Evolutionary conservation across 2,888 invertebrate genomes (phyloP).

Genomic region (Drosophila prolongata): DNA sequence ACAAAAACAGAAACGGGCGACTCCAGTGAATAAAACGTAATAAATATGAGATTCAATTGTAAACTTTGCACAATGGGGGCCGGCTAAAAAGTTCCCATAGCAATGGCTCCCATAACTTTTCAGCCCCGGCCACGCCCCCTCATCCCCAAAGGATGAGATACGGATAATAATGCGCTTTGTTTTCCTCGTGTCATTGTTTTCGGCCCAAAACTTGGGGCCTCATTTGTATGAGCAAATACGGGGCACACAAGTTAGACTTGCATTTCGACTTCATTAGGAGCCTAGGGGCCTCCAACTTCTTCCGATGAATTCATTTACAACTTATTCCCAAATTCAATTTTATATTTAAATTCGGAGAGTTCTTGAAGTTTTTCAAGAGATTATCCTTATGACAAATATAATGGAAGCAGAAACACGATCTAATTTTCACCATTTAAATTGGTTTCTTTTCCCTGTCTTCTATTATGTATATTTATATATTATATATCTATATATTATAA

Average conservation of each 20-base stretch:
- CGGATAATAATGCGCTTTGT: constrained; percentile 42
- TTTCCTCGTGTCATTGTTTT: constrained; percentile 25
- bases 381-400: too few relatives aligned
- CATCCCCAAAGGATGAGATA: neutral
- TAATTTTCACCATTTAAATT: too few relatives aligned
- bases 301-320: neutral
- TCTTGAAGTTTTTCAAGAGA: too few relatives aligned
- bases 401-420: too few relatives aligned
- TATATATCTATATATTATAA: too few relatives aligned
- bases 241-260: neutral
- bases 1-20: constrained; percentile 1
- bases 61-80: constrained; percentile 38
- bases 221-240: constrained; percentile 27
- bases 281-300: neutral
- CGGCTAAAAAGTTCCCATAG: constrained; percentile 26
- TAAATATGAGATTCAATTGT: constrained; percentile 64
- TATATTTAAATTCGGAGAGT: too few relatives aligned
- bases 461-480: too few relatives aligned
- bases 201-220: constrained; percentile 7
- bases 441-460: too few relatives aligned
- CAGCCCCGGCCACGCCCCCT: neutral
- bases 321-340: neutral
- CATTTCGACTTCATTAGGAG: constrained; percentile 18
- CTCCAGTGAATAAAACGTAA: constrained; percentile 44
- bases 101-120: constrained; percentile 12